phyloP scores from a whole-genome alignment of 2,888 invertebrate genomes.

The Xylota segnis region DNA sequence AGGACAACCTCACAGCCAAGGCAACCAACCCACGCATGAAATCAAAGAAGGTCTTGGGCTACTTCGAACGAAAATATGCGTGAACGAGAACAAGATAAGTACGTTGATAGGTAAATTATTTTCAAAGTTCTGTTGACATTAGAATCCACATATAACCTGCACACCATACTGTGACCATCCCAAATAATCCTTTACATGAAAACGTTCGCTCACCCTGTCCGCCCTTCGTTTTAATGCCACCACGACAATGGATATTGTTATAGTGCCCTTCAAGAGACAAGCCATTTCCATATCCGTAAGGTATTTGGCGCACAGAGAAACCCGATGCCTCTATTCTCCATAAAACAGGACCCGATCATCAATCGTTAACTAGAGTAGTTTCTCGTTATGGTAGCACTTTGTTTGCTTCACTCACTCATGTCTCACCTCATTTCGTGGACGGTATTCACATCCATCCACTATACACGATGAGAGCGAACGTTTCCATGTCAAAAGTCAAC shows the following conservation, averaged over 20 bases:
- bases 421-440: slow-evolving; percentile 65
- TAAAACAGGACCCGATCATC: slow-evolving; percentile 60
- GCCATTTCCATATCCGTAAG: slow-evolving; percentile 25
- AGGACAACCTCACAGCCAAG: no score
- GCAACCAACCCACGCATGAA: no score
- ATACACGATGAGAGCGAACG: slow-evolving; percentile 68
- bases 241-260: not conserved
- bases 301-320: slow-evolving; percentile 61
- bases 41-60: no score
- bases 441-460: slow-evolving; percentile 51
- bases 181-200: not conserved
- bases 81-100: no score
- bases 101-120: no score
- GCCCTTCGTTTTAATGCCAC: not conserved
- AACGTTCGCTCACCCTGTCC: not conserved
- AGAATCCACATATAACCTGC: not conserved
- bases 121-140: no score
- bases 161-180: not conserved
- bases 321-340: slow-evolving; percentile 51
- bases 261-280: slow-evolving; percentile 14
- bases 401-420: slow-evolving; percentile 61
- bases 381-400: slow-evolving; percentile 70
- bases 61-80: no score
- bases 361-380: slow-evolving; percentile 58
- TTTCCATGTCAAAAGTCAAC: slow-evolving; percentile 72